phyloP scores from a whole-genome alignment of 2,888 invertebrate genomes.

The Oligia fasciuncula region DNA sequence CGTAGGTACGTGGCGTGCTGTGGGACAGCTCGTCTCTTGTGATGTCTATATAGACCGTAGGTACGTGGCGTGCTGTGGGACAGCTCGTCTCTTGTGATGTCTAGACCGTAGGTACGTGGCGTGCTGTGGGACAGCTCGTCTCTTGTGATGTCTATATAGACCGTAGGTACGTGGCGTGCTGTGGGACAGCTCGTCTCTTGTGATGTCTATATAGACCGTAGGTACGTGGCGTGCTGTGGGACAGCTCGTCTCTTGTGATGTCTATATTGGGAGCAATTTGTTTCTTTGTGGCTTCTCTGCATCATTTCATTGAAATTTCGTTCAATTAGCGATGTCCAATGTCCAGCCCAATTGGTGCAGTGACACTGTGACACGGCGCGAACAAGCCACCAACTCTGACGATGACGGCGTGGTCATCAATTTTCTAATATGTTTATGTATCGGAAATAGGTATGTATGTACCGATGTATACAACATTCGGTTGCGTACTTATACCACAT shows the following conservation, averaged over 20 bases:
- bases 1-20: too few relatives aligned
- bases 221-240: constrained; percentile 2
- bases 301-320: constrained; percentile 44
- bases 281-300: constrained; percentile 52
- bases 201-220: not conserved
- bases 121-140: too few relatives aligned
- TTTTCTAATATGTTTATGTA: constrained; percentile 23
- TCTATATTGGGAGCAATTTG: constrained; percentile 61
- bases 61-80: too few relatives aligned
- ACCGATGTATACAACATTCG: not conserved
- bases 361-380: constrained; percentile 4
- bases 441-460: not conserved
- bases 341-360: constrained; percentile 56
- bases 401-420: constrained; percentile 35
- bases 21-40: too few relatives aligned
- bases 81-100: too few relatives aligned
- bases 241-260: constrained; percentile 28
- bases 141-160: too few relatives aligned
- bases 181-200: too few relatives aligned
- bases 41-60: too few relatives aligned
- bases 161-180: too few relatives aligned
- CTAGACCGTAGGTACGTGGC: too few relatives aligned
- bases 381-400: constrained; percentile 20
- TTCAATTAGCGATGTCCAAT: constrained; percentile 46
- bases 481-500: not conserved